Evolutionary conservation across 2,888 invertebrate species (phyloP).

Genomic region (Amiota minor): DNA sequence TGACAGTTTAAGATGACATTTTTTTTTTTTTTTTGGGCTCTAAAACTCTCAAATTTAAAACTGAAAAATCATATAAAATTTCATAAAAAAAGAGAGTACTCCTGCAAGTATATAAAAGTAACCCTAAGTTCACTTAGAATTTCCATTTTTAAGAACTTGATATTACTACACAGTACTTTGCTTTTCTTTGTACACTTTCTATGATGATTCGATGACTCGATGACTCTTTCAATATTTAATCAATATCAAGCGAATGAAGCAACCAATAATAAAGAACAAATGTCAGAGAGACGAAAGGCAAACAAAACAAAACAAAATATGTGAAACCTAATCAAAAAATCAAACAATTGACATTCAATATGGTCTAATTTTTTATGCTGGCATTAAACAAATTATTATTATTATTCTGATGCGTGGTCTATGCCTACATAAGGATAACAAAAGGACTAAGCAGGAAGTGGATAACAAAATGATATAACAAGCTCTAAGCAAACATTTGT

Average conservation of each 20-base stretch:
- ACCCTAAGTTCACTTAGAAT: neutral
- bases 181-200: constrained; percentile 41
- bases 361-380: constrained; percentile 69
- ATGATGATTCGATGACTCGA: too few species aligned
- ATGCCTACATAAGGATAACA: constrained; percentile 4
- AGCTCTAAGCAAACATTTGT: constrained; percentile 49
- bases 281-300: constrained; percentile 22
- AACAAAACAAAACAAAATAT: neutral
- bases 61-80: constrained; percentile 17
- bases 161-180: constrained; percentile 50
- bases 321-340: constrained; percentile 64
- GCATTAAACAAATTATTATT: constrained; percentile 69
- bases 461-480: constrained; percentile 29
- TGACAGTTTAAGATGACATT: constrained; percentile 43
- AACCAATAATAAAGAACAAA: neutral
- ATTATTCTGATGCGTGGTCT: constrained; percentile 19
- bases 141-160: constrained; percentile 15
- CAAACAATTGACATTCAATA: constrained; percentile 72
- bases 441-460: constrained; percentile 49
- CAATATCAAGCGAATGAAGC: constrained; percentile 46
- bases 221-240: constrained; percentile 63
- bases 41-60: constrained; percentile 28
- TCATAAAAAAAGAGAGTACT: neutral
- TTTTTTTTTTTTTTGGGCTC: constrained; percentile 32
- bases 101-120: neutral